Conservation (phyloP, 2,797 vertebrate genomes). For the Xenops minutus region DNA sequence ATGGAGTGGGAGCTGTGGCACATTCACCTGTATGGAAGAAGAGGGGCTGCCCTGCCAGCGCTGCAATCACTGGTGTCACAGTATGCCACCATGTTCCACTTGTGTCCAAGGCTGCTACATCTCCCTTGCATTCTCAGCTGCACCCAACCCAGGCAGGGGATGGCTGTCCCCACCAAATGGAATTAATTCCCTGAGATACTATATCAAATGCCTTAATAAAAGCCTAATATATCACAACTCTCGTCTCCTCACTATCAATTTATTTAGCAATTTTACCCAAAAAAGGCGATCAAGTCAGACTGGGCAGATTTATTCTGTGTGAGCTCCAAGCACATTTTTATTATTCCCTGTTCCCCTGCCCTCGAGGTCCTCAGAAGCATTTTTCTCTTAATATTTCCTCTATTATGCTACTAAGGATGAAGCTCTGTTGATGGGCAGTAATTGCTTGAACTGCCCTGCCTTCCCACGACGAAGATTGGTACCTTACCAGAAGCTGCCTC, state of each 20-base stretch:
- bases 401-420: conserved; percentile 37
- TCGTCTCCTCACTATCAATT: conserved; percentile 34
- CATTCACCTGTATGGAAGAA: not conserved
- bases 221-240: conserved; percentile 35
- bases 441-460: conserved; percentile 39
- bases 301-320: conserved; percentile 48
- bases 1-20: fast-evolving
- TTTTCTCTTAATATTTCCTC: conserved; percentile 60
- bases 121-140: fast-evolving
- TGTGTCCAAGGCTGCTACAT: fast-evolving
- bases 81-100: not conserved
- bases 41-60: not conserved
- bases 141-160: not conserved
- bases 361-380: conserved; percentile 27
- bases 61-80: not conserved
- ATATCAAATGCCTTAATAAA: conserved; percentile 51
- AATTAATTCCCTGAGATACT: conserved; percentile 5
- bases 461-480: not conserved
- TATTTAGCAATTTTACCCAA: conserved; percentile 48
- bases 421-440: conserved; percentile 45
- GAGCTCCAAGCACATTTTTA: conserved; percentile 26
- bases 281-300: conserved; percentile 12
- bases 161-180: not conserved
- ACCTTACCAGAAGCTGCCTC: not conserved
- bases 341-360: conserved; percentile 23